Percentiles rank a stretch among this genome's conserved stretches.
Evolutionary conservation across 1,140 invertebrate genomes (phyloP).

Genomic region (Drosophila ananassae): DNA sequence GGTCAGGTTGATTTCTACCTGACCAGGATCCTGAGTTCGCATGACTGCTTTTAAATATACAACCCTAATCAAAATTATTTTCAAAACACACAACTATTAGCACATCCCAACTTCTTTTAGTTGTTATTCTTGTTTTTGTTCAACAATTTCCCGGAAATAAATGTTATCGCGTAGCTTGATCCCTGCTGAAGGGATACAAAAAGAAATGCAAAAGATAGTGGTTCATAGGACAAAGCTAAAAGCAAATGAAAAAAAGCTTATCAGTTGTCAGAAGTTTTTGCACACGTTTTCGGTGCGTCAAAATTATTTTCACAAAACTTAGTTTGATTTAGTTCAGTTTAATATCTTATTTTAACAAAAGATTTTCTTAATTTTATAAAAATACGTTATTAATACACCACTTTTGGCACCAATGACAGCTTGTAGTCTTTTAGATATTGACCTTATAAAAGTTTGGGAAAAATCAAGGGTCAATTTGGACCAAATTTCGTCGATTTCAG

Average conservation of each 20-base stretch:
- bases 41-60: no score
- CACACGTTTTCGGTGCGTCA: constrained; percentile 5
- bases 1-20: no score
- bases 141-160: constrained; percentile 3
- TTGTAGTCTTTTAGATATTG: constrained; percentile 1
- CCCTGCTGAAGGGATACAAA: background rate
- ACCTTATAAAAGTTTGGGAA: constrained; percentile 7
- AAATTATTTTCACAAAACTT: constrained; percentile 17
- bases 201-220: no score
- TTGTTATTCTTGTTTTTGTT: constrained; percentile 14
- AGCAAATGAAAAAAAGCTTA: background rate
- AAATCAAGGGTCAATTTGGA: constrained; percentile 3
- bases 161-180: constrained; percentile 7
- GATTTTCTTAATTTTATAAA: constrained; percentile 8
- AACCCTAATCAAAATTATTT: constrained; percentile 10
- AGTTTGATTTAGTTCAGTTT: constrained; percentile 6
- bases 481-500: constrained; percentile 3
- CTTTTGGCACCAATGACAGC: constrained; percentile 11
- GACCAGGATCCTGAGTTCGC: no score
- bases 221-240: background rate
- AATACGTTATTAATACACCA: constrained; percentile 10
- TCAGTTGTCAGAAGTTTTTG: constrained; percentile 10
- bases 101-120: constrained; percentile 12
- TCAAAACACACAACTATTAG: constrained; percentile 11
- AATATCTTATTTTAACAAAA: constrained; percentile 8